Evolutionary conservation across 2,113 vertebrate species (phyloP), one percentile per base, ranked within the genome.

Genomic region (Aspidoscelis tigris): DNA sequence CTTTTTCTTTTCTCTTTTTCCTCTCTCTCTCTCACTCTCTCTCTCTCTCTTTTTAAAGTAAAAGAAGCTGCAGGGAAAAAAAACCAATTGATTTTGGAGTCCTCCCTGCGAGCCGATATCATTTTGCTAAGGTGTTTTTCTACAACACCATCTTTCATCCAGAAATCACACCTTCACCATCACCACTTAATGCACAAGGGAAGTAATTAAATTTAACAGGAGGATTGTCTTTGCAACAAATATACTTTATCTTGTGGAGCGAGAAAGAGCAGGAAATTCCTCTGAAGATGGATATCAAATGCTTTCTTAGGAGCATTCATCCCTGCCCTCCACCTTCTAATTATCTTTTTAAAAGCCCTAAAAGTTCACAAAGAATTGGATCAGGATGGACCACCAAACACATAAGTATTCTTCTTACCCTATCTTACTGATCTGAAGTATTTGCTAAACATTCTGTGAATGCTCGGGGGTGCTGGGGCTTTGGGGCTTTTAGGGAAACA

Each of bases 161-260:
- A 73, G 0, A 44, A 79, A 81, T 33, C 0, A 85, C 65, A 69
- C 7, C 64, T 79, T 75, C 11, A 22, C 55, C 55, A 33, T 75
- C 11, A 22, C 20, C 84, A 88, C 33, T 1, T 79, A 1, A 76
- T 12, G 75, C 82, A 26, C 81, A 43, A 26, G 80, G 24, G 44
- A 84, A 86, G 78, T 24, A 83, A 91, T 90, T 90, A 84, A 84
- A 82, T 66, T 33, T 44, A 78, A 78, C 9, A 11, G n/a, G n/a
- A 79, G 24, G n/a, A 0, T 2, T 68, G 26, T 58, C 39, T 87
- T 58, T 73, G 86, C 65, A 87, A 84, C 84, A 88, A 91, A 89
- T 72, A 1, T 50, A 58, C 58, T 81, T 50, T 70, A 3, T 64
- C 26, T 53, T 26, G 50, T 66, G n/a, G 14, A 50, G 55, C 61